phyloP scores from a whole-genome alignment of 2,113 vertebrate species.

The Myrmophylax atrothorax region DNA sequence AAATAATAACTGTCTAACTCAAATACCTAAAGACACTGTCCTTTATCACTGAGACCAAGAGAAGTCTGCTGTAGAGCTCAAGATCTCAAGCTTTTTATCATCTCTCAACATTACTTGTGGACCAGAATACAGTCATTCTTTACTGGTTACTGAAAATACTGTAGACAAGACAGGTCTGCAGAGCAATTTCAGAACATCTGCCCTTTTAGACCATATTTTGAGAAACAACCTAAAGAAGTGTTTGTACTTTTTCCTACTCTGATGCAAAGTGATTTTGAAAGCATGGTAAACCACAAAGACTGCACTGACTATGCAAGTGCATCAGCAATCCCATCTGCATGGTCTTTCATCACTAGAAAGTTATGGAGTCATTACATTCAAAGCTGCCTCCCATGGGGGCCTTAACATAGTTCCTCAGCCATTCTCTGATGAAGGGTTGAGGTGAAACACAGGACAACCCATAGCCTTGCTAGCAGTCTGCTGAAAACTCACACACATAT shows the following conservation, averaged over 20 bases:
- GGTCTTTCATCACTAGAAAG: not conserved
- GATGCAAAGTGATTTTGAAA: not conserved
- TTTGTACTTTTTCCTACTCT: not conserved
- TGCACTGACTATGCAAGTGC: not conserved
- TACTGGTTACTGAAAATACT: not conserved
- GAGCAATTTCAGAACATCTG: not conserved
- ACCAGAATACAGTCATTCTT: not conserved
- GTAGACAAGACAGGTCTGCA: not conserved
- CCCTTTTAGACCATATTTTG: not conserved
- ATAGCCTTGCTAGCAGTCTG: not conserved
- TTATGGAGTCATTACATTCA: not conserved
- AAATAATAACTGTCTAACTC: not conserved
- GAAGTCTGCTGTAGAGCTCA: not conserved
- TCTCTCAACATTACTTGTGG: not conserved
- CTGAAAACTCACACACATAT: rapidly evolving
- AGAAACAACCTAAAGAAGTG: not conserved
- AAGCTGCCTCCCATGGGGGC: not conserved
- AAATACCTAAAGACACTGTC: not conserved
- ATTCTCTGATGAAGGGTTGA: not conserved
- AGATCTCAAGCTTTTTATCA: not conserved
- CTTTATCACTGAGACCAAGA: not conserved
- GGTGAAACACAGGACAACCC: not conserved
- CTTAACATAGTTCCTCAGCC: not conserved
- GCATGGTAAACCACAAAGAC: not conserved
- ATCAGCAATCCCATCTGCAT: not conserved